phyloP scores from a whole-genome alignment of 2,797 vertebrate genomes.

The Chaetophractus vellerosus region DNA sequence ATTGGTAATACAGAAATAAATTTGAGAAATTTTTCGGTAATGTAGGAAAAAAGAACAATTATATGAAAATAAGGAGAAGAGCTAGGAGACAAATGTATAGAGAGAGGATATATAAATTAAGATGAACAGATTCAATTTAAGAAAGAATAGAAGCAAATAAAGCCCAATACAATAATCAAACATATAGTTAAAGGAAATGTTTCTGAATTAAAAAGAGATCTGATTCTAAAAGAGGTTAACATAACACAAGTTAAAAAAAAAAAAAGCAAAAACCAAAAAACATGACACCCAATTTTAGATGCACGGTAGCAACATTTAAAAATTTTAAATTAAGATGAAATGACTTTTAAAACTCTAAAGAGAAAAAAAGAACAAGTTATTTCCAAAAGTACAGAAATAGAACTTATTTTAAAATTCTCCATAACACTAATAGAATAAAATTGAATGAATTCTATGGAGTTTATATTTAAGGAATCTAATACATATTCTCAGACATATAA shows the following conservation, averaged over 20 bases:
- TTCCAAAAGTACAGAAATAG: background rate
- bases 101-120: background rate
- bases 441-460: background rate
- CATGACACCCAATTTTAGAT: background rate
- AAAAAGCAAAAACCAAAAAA: background rate
- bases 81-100: background rate
- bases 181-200: background rate
- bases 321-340: background rate
- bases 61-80: background rate
- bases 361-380: background rate
- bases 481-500: no score
- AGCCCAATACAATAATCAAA: background rate
- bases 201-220: background rate
- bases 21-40: background rate
- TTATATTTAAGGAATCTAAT: no score
- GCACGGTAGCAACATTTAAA: background rate
- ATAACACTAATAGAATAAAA: background rate
- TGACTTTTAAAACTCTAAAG: background rate
- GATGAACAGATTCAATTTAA: background rate
- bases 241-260: background rate
- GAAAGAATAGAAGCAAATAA: slow-evolving; percentile 7
- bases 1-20: background rate
- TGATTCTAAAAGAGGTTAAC: background rate
- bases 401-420: background rate
- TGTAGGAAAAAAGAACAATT: background rate